Base-by-base conservation (phyloP, 1,140 invertebrate species). In the Polypedilum pembai region DNA sequence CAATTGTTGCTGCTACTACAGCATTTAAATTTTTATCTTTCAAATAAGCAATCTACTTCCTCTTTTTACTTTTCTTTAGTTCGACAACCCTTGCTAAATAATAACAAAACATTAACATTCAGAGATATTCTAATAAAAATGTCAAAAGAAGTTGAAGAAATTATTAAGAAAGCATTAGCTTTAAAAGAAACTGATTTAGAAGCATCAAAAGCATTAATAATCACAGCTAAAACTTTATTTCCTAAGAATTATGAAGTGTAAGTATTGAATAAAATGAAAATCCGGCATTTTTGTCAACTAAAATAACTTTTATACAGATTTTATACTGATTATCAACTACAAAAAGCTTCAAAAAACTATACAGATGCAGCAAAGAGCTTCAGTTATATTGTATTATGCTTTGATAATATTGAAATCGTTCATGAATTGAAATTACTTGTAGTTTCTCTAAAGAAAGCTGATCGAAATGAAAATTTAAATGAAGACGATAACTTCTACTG, bases 181-280 rank as follows among this genome's bases (percentile, higher is more conserved):
- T 69, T 69, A 20, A 69, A 69, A 69, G 85, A 87, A 74, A 83
- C 80, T 41, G 91, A 94, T 82, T 88, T 90, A 75, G 88, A 88
- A 82, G 87, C 90, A 41, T 92, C 93, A 1, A 94, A 94, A 86
- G 90, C 93, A 20, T 95, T 93, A 93, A 89, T 95, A 83, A 87
- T 95, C n/a, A 94, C 92, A 8, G 93, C 93, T 0, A 93, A 92
- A 86, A 92, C 91, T 8, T 85, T 95, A 75, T 94, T 90, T 85
- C 93, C 93, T 0, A 87, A 90, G 41, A 93, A 93, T 80, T 94
- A 94, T 79, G 89, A 88, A 78, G 89, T 95, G 69, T 92, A 95
- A 83, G 92, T 91, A 80, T n/a, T 74, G 75, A 74, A 56, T 65
- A 74, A 63, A 41, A 40, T 65, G 24, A 12, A 40, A 66, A 72